Evolutionary conservation across 2,888 invertebrate genomes (phyloP).

Genomic region (Aelia acuminata): DNA sequence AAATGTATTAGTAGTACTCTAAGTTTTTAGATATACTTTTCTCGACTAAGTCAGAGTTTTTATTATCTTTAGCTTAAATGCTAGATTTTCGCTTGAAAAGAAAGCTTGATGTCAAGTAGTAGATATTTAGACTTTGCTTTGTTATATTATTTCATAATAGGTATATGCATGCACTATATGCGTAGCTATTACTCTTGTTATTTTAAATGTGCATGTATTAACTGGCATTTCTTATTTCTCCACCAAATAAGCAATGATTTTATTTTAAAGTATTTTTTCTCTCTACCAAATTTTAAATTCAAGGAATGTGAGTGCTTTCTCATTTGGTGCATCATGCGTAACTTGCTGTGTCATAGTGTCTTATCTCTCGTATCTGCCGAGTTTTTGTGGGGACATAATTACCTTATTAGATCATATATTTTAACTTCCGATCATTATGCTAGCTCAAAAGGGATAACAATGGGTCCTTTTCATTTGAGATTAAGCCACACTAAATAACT

Average conservation of each 20-base stretch:
- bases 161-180: not conserved
- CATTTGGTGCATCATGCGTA: too few species aligned
- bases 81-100: not conserved
- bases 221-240: not conserved
- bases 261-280: not conserved
- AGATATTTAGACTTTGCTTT: not conserved
- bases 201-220: not conserved
- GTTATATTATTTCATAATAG: not conserved
- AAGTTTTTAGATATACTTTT: not conserved
- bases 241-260: not conserved
- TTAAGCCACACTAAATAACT: too few species aligned
- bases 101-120: not conserved
- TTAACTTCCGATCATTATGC: too few species aligned
- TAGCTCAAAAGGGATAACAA: too few species aligned
- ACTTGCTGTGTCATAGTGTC: too few species aligned
- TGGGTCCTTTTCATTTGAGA: too few species aligned
- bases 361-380: too few species aligned
- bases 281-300: not conserved
- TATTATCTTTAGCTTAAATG: not conserved
- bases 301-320: too few species aligned
- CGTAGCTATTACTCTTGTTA: not conserved
- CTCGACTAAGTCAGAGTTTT: not conserved
- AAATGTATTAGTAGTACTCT: slow-evolving; percentile 21
- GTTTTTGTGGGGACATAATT: too few species aligned
- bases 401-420: too few species aligned